These are phyloP conservation scores for Hycleus cichorii DNA, from an alignment of 1,140 invertebrate species.

Conservation along the genomic window DNA sequence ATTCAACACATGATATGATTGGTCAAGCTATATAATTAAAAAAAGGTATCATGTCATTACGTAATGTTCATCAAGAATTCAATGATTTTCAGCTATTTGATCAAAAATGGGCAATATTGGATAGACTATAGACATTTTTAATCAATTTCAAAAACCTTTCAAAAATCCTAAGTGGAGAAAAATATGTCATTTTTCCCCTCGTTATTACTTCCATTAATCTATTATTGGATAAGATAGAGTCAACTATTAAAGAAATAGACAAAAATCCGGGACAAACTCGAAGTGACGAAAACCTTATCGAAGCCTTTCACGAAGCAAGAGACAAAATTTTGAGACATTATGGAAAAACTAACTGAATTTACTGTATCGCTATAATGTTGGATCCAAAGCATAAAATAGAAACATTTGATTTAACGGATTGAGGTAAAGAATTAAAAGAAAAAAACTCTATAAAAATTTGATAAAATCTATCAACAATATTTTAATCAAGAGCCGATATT, in stretches of 20 bases:
- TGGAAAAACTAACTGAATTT: conserved; percentile 38
- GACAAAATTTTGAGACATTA: conserved; percentile 40
- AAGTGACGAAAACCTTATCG: conserved; percentile 16
- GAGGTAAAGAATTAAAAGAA: conserved; percentile 36
- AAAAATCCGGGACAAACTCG: conserved; percentile 29
- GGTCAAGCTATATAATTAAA: conserved; percentile 7
- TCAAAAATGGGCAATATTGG: conserved; percentile 30
- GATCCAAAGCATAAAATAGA: conserved; percentile 38
- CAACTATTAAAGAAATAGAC: conserved; percentile 27
- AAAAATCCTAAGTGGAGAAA: conserved; percentile 33
- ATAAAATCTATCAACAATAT: neutral
- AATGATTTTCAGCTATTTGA: conserved; percentile 30
- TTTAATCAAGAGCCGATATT: conserved; percentile 11
- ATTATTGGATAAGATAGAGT: conserved; percentile 37
- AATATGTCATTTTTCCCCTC: conserved; percentile 33
- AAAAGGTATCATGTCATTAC: conserved; percentile 25
- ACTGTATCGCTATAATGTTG: conserved; percentile 37
- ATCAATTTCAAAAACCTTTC: conserved; percentile 34
- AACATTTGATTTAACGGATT: conserved; percentile 36
- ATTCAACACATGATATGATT: conserved; percentile 22
- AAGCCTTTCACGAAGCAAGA: conserved; percentile 33
- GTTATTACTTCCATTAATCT: conserved; percentile 37
- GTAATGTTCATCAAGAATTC: conserved; percentile 28
- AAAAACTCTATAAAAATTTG: neutral
- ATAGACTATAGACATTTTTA: conserved; percentile 33